Base-by-base conservation (phyloP, 2,888 invertebrate genomes). In the Piscicola geometra region DNA sequence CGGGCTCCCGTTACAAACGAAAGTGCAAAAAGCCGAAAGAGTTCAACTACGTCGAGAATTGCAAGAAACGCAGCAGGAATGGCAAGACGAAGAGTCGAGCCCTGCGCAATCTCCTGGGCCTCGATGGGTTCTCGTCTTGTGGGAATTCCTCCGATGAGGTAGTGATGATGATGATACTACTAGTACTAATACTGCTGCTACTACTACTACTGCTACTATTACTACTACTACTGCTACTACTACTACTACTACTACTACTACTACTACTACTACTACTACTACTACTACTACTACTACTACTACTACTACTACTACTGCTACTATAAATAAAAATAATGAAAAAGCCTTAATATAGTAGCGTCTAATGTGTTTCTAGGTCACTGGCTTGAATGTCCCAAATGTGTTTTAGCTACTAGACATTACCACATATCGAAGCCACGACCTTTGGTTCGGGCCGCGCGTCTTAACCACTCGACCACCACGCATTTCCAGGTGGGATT, bases 1-100 rank as follows among this genome's bases (percentile, higher is more conserved):
- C 71, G 3, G 71, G 71, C 32, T 50, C 50, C 21, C 50, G 71
- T 12, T 71, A 71, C 71, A 71, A 52, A 30, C 25, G 71, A n/a
- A 47, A 52, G 52, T 71, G 71, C 52, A 71, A 71, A 33, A 71
- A 71, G n/a, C 71, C 71, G 0, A 71, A 50, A n/a, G 71, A 71
- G 50, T 71, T 71, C 52, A 41, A 41, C 30, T 71, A 71, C n/a
- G 52, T 71, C 12, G 71, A 71, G 30, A 50, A 56, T 21, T 56
- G 60, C 12, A 56, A 56, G 60, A 56, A 56, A n/a, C 21, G 60
- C n/a, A 56, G 12, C 60, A 5, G n/a, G 5, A 5, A 5, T 21
- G 3, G 2, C 36, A 33, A 69, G 47, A 69, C 25, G 36, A 69
- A 36, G 36, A 69, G 36, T 36, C 69, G 28, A 69, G 35, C 47